These are phyloP conservation scores for Neodiprion lecontei DNA, from an alignment of 1,140 invertebrate genomes.

Conservation along the genomic window DNA sequence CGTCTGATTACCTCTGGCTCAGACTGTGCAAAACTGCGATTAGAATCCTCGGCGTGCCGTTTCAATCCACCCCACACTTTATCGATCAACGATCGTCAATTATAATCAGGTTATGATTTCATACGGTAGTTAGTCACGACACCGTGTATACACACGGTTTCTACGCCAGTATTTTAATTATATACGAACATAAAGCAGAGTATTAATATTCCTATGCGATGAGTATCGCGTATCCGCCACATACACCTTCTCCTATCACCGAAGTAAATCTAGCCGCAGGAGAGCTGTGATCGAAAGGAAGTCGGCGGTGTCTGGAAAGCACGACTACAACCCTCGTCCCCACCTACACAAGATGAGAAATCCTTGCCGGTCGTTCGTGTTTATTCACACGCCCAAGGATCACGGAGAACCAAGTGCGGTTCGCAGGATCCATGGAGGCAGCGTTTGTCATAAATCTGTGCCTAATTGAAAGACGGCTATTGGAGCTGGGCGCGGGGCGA, in stretches of 20 bases:
- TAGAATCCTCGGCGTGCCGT: too few relatives aligned
- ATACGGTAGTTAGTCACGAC: not conserved
- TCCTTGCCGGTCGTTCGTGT: too few relatives aligned
- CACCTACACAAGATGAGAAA: too few relatives aligned
- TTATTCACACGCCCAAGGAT: too few relatives aligned
- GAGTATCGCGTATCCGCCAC: not conserved
- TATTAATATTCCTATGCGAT: too few relatives aligned
- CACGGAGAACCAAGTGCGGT: not conserved
- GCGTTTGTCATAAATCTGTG: constrained; percentile 33
- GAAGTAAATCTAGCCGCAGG: too few relatives aligned
- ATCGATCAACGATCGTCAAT: not conserved
- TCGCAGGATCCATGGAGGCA: not conserved
- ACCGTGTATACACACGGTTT: not conserved
- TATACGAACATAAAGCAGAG: too few relatives aligned
- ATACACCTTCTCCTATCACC: not conserved
- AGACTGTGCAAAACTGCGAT: too few relatives aligned
- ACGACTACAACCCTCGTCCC: too few relatives aligned
- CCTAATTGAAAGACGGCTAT: constrained; percentile 51
- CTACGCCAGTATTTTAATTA: not conserved
- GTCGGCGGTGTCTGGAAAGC: not conserved
- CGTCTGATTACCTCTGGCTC: too few relatives aligned
- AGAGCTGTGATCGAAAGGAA: not conserved
- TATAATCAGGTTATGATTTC: not conserved
- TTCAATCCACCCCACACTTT: not conserved
- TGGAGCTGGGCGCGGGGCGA: constrained; percentile 31